Base-by-base conservation (phyloP, 2,888 invertebrate genomes). In the Pseudanteris insignis region DNA sequence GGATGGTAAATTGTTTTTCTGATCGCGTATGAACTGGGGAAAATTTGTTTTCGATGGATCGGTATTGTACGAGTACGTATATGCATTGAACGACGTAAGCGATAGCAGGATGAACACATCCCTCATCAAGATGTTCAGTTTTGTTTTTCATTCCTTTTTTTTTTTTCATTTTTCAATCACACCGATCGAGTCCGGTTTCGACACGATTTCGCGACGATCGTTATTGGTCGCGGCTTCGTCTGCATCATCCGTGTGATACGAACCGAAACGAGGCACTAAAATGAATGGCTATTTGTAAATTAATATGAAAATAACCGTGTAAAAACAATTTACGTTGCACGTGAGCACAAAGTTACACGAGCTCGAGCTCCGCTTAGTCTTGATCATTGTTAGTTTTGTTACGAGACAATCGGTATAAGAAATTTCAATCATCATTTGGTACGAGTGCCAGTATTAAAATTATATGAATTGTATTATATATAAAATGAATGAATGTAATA, bases 401-500 rank as follows among this genome's bases (percentile, higher is more conserved):
- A 10, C 40, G 28, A 10, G 14, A 15, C 30, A 48, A 61, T 61
- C 40, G 55, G 41, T 15, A 46, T 36, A 33, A 8, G 30, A 28
- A 53, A 28, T 44, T 28, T 11, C 40, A 24, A 36, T 36, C 50
- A 38, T 57, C 43, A 36, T 60, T 60, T 57, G 62, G 62, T 62
- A 53, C 33, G 48, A 48, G 62, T 62, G 57, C 62, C 62, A 62
- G 62, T 62, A 62, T 62, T 62, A 62, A 57, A 62, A 62, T 62
- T 62, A 53, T 43, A 57, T 18, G 36, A 57, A 51, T 30, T 62
- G 62, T 62, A 62, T 62, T 62, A 62, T 62, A 57, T 57, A 57
- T 32, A 25, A 57, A 55, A 41, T 7, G 55, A 57, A 57, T 62
- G 55, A 47, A 62, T 62, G 62, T 62, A 62, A 62, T 62, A 62